Base-by-base conservation (phyloP, 2,797 vertebrate genomes). In the Sarcoramphus papa region DNA sequence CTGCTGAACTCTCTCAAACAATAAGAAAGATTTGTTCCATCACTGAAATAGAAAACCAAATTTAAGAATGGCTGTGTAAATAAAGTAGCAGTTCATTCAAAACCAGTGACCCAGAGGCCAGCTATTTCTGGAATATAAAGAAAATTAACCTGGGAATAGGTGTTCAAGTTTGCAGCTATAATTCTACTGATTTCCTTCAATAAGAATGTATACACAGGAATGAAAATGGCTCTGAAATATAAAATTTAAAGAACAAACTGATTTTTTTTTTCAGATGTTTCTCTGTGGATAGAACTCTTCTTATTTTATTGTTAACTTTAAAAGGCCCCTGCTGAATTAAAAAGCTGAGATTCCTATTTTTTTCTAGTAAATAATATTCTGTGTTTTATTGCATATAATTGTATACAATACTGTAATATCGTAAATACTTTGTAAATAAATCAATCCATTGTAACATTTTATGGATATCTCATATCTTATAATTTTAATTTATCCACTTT, bases 31-130 rank as follows among this genome's bases (percentile, higher is more conserved):
- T 92, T 79, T 95, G 63, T 80, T 94, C 73, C 76, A 90, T 94
- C 82, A 94, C 70, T 74, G 80, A 93, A 95, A 93, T 21, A 92
- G 92, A 95, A 96, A 90, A 74, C 60, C 91, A 65, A 80, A 92
- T 84, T 86, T 80, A 76, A 90, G 69, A 92, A 95, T 2, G 85
- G 95, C 96, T 97, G 92, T 95, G 90, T 94, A 97, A 98, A 97
- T 96, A 96, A 86, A 95, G 85, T 72, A 70, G 41, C 89, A 91
- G 84, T 86, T 95, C 78, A 92, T 78, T 82, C 92, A 93, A 97
- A 95, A 95, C 64, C 68, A 93, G 63, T 9, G 53, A 94, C n/a
- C 76, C 64, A 85, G 51, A 88, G 68, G 79, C 53, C 69, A 94
- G 77, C 30, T 91, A 92, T 90, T 90, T 84, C 79, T 73, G 31